Evolutionary conservation across 2,888 invertebrate species (phyloP).

Genomic region (Pycnomerus fuliginosus): DNA sequence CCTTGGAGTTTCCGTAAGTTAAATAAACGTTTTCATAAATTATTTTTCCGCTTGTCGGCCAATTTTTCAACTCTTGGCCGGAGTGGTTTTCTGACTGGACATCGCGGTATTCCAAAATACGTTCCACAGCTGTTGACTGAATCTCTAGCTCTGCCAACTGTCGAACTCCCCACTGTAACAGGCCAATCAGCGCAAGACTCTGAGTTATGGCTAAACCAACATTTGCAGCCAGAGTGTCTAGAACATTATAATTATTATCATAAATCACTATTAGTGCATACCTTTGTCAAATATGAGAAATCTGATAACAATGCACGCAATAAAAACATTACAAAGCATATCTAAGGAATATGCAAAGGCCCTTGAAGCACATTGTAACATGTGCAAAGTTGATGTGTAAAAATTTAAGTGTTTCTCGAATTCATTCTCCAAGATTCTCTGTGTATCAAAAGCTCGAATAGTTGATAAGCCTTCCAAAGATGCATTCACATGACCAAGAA

Average conservation of each 20-base stretch:
- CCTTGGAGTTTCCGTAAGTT: constrained; percentile 55
- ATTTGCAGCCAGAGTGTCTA: constrained; percentile 56
- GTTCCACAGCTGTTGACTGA: constrained; percentile 86
- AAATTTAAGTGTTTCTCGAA: constrained; percentile 45
- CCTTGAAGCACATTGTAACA: constrained; percentile 33
- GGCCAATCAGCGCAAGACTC: constrained; percentile 72
- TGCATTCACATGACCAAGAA: constrained; percentile 44
- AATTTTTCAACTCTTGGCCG: constrained; percentile 49
- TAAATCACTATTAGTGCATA: neutral
- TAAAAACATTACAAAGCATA: constrained; percentile 30
- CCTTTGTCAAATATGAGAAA: constrained; percentile 29
- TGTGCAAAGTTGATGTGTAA: constrained; percentile 44
- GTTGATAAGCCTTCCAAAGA: constrained; percentile 44
- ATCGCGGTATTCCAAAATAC: constrained; percentile 56
- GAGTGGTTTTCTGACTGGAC: constrained; percentile 46
- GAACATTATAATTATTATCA: constrained; percentile 1
- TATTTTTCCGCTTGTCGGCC: constrained; percentile 62
- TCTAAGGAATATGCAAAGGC: constrained; percentile 42
- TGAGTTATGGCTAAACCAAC: constrained; percentile 79
- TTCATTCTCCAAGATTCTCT: constrained; percentile 37
- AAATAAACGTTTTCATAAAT: constrained; percentile 59
- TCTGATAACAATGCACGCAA: constrained; percentile 24
- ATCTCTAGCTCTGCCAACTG: constrained; percentile 81
- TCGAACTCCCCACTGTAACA: constrained; percentile 62
- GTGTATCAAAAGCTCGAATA: constrained; percentile 39